Percentiles rank a stretch among this genome's conserved stretches.
Evolutionary conservation across 2,113 vertebrate species (phyloP).

Genomic region (Scolopax mira): DNA sequence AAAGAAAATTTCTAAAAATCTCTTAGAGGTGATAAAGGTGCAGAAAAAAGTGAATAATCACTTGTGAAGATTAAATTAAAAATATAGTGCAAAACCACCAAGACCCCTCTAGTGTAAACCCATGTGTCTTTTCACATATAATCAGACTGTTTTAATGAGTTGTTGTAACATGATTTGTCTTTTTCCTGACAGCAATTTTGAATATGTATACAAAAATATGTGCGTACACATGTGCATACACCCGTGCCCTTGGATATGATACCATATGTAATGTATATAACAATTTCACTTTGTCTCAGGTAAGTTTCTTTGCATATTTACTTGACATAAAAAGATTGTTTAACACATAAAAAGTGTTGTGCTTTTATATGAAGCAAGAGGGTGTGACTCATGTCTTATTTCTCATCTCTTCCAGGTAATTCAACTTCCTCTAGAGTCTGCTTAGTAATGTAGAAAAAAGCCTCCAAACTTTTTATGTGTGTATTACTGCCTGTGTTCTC

Average conservation of each 20-base stretch:
- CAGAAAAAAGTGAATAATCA: not conserved
- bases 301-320: not conserved
- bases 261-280: not conserved
- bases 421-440: not conserved
- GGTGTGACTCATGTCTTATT: not conserved
- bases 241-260: not conserved
- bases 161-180: not conserved
- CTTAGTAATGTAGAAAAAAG: not conserved
- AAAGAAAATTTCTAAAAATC: not conserved
- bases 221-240: rapidly evolving
- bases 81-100: not conserved
- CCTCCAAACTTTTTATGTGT: rapidly evolving
- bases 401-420: not conserved
- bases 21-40: not conserved
- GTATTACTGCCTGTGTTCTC: not conserved
- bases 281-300: not conserved
- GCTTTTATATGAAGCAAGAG: not conserved
- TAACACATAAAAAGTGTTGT: not conserved
- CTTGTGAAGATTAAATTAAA: not conserved
- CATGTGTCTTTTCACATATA: not conserved
- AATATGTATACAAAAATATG: not conserved
- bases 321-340: not conserved
- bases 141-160: not conserved
- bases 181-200: not conserved
- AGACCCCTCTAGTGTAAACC: not conserved